Conservation (phyloP, 2,888 invertebrate species). For the Dione juno region DNA sequence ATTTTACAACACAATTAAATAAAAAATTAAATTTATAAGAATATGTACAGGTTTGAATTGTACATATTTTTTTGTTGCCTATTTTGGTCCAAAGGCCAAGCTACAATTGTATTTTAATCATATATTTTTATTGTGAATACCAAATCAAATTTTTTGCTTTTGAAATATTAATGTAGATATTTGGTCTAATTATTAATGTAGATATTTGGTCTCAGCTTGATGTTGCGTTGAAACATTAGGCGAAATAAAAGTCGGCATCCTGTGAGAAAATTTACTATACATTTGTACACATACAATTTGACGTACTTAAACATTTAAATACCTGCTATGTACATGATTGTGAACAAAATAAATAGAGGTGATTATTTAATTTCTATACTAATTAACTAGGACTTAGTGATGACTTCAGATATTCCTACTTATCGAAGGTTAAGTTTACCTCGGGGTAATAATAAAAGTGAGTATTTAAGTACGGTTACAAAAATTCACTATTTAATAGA, state of each 20-base stretch:
- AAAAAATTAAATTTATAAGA: too few species aligned
- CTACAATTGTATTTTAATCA: too few species aligned
- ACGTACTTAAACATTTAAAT: conserved; percentile 68
- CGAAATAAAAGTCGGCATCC: conserved; percentile 38
- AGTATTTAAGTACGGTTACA: conserved; percentile 57
- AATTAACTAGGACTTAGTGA: conserved; percentile 58
- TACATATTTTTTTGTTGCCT: too few species aligned
- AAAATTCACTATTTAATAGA: conserved; percentile 63
- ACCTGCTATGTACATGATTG: conserved; percentile 73
- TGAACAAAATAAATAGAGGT: conserved; percentile 77
- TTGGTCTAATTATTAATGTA: too few species aligned
- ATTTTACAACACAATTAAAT: too few species aligned
- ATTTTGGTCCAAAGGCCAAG: too few species aligned
- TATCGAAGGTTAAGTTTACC: conserved; percentile 45
- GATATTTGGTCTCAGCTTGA: too few species aligned
- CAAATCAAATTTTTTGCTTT: too few species aligned
- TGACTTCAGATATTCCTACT: conserved; percentile 53
- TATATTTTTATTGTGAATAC: too few species aligned
- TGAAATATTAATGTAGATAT: too few species aligned
- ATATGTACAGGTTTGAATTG: too few species aligned
- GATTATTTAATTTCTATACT: conserved; percentile 64
- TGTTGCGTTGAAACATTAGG: neutral
- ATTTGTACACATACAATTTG: conserved; percentile 78
- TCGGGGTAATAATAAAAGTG: conserved; percentile 54
- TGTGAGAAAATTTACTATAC: conserved; percentile 69